Base-by-base conservation (phyloP, 2,797 vertebrate genomes). In the Channa striata region DNA sequence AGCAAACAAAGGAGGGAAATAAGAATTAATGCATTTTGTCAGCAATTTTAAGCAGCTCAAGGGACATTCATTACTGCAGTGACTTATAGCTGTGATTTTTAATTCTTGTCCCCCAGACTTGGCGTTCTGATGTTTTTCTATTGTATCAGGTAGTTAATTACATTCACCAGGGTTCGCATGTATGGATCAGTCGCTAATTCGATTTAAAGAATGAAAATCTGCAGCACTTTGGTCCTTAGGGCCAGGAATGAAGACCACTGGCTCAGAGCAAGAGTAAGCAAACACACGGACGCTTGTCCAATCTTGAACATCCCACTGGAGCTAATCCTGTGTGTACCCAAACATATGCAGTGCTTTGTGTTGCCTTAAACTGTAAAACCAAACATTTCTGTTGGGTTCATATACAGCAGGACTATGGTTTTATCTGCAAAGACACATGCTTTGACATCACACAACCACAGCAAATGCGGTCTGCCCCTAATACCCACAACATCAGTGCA, bases 161-260 rank as follows among this genome's bases (percentile, higher is more conserved):
- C 71, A 84, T 89, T 87, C 64, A 69, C 74, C 72, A 69, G 71
- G 63, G 13, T 23, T 87, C 72, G 59, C 74, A 77, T 75, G 42
- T 82, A 79, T 83, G 77, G 79, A 79, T 86, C 77, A 79, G 68
- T 37, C 57, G 2, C 65, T 85, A 74, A 83, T 90, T 87, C 11
- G 60, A 89, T 86, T 83, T 80, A 68, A 65, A 37, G 68, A 82
- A 77, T 78, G 79, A 86, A 83, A 82, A 77, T 51, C 58, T 34
- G 20, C 76, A 59, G 56, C 23, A 23, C 49, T 79, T 53, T 19
- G 63, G 48, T 81, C 80, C 72, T 43, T 50, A 0, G 73, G 77
- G 68, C n/a, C 42, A 20, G 14, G 44, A 43, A 9, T 77, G 52
- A 75, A 81, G 78, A 77, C 74, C 59, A 47, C 34, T 17, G 20